These are phyloP conservation scores for Phataginus tricuspis DNA, from an alignment of 2,797 vertebrate species.

Conservation along the genomic window DNA sequence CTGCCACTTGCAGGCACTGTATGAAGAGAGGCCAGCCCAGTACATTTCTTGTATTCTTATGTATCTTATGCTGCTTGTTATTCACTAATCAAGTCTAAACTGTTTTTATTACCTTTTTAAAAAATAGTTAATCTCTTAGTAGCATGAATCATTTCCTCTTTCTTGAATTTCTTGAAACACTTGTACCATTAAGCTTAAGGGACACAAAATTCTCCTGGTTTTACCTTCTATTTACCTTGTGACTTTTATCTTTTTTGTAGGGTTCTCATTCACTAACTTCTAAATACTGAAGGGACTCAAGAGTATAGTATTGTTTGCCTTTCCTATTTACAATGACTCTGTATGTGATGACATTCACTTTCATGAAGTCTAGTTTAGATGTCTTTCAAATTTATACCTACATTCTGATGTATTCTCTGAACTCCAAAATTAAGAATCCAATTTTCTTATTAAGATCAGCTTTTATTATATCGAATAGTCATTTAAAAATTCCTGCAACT, in stretches of 20 bases:
- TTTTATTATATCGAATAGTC: neutral
- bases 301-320: neutral
- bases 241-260: neutral
- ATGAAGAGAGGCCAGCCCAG: neutral
- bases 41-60: neutral
- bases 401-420: neutral
- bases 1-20: neutral
- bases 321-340: neutral
- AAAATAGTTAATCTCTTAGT: neutral
- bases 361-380: neutral
- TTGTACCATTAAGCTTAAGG: neutral
- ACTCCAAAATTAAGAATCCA: neutral
- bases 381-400: neutral
- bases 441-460: neutral
- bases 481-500: neutral
- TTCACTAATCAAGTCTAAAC: neutral
- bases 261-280: neutral
- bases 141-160: neutral
- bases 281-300: neutral
- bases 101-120: too few species aligned
- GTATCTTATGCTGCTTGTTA: neutral
- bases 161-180: neutral
- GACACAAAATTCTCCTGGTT: neutral
- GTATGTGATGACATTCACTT: neutral
- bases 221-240: neutral